Base-by-base conservation (phyloP, 2,113 vertebrate species). In the Condylura cristata region DNA sequence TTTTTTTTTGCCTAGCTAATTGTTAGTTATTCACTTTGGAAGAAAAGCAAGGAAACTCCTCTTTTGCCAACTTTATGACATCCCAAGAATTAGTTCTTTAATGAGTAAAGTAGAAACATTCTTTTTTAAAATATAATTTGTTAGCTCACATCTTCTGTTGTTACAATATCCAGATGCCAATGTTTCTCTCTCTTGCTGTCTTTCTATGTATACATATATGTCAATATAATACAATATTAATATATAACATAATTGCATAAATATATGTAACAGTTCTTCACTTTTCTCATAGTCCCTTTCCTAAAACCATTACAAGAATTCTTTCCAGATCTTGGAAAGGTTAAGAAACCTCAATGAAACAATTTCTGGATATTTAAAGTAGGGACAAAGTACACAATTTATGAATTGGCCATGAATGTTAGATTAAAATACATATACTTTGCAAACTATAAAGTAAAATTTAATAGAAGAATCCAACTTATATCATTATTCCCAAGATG, bases 321-420 rank as follows among this genome's bases (percentile, higher is more conserved):
- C 2, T 75, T 90, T 88, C 28, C n/a, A 89, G 6, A 79, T 86
- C 34, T 68, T 48, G 46, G 44, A 86, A 86, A 75, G 8, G 24
- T n/a, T 93, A n/a, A 68, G 56, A 14, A 76, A 51, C 8, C 60
- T 65, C 37, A 51, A 32, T 91, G 28, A 91, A 96, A 91, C 53
- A 91, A 61, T 58, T 86, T 61, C 44, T 71, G 28, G 22, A 44
- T 83, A 9, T 93, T n/a, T n/a, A 72, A 94, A 92, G 41, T 78
- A 24, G 22, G 13, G 11, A 65, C 65, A 76, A 88, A 82, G 65
- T n/a, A 66, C 30, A 44, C 41, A 76, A 70, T 76, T 89, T 60
- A 82, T 13, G 24, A 20, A 8, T 44, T 37, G 6, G 1, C 22
- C 26, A 48, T 53, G 13, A 91, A 89, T 30, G 66, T 61, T 34